Evolutionary conservation across 2,797 vertebrate species (phyloP), one percentile per base, ranked within the genome.

Genomic region (Nannoperca obscura): DNA sequence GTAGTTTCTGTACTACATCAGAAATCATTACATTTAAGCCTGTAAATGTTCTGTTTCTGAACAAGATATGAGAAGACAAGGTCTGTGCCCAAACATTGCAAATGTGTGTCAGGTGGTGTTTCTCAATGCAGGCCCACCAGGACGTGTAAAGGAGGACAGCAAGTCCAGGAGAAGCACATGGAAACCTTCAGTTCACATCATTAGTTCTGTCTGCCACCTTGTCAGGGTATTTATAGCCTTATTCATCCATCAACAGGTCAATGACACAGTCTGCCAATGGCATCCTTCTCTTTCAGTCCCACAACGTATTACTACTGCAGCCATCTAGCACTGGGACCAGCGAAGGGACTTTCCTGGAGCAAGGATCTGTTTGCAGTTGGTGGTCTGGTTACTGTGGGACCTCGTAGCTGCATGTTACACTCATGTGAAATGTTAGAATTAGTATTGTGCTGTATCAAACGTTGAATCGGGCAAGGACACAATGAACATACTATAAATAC

Each of bases 231-330:
- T 95, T 95, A 93, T 95, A 95, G 93, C 88, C 60, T 62, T 84
- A 91, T 90, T 95, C 94, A 94, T 95, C 92, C 93, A 94, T 95
- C 95, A 94, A 93, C 92, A 91, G 92, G 91, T 94, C 93, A 94
- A 92, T 95, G 93, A 93, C 92, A 94, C 91, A 93, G 91, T 90
- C 83, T 92, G 92, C 93, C 92, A 94, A 92, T 94, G 91, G 89
- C 91, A 93, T 91, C 92, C 89, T 89, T 92, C 89, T 89, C 82
- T 82, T 86, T 86, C 82, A 76, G 80, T 87, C 88, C 89, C 92
- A 77, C 61, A 86, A 84, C 64, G 81, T 83, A 73, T 82, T 68
- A 80, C 87, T 72, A 83, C 81, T 62, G 74, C 71, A 53, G 80
- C 81, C 53, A 77, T 75, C 83, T 80, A 79, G 81, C 89, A 69